Base-by-base conservation (phyloP, 35 echinoderm and acorn worm genomes). In the Apostichopus californicus region DNA sequence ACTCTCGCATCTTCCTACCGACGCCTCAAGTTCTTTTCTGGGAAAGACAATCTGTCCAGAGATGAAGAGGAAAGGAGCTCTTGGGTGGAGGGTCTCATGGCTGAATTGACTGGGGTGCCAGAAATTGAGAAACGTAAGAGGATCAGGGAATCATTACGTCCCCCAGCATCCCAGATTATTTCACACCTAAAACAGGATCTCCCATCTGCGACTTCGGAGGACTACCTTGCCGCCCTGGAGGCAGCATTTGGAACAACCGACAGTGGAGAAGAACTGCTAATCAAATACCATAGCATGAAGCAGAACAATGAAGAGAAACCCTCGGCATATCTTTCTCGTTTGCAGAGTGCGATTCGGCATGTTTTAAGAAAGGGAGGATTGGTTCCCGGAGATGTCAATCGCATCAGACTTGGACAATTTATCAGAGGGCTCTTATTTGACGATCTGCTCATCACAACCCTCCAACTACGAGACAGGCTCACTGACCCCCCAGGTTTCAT, bases 201-300 rank as follows among this genome's bases (percentile, higher is more conserved):
- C 15, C 91, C 87, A 6, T 1, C 79, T 55, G 95, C 92, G 8
- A 90, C 88, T 4, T 23, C 88, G 6, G 64, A 87, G 71, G 95
- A 96, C 2, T 96, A 93, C 64, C 21, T 96, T 7, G 14, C 61
- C 5, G 88, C 95, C 18, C 25, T 96, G 6, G 80, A 96, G 15
- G 20, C 86, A 14, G 92, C 95, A 3, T 93, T 91, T 91, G 92
- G 95, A 18, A 91, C 25, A 60, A 93, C 87, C 8, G 88, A 96
- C 26, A 93, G 56, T 23, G 79, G 59, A 5, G 91, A 96, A 14
- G 92, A 96, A 54, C 55, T 96, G 6, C 22, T 68, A 6, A 18
- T 94, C 7, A 15, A 94, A 57, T 92, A 92, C 15, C 78, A 94
- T 15, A 34, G 77, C 6, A 54, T 94, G 66, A 57, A 80, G 24